Base-by-base conservation (phyloP, 2,888 invertebrate genomes). In the Megaustenia siamemsis region DNA sequence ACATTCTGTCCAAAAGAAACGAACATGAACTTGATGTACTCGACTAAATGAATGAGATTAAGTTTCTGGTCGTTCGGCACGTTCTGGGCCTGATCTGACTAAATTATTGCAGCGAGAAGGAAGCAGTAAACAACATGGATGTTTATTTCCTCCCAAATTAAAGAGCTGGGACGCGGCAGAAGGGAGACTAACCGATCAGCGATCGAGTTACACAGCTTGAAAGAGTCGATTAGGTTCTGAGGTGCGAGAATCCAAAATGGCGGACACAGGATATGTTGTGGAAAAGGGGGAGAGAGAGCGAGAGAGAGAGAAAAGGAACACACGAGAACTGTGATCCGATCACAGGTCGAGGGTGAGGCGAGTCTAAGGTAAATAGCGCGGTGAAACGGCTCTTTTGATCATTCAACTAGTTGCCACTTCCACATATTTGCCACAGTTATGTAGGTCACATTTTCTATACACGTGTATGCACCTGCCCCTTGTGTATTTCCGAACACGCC, bases 201-300 rank as follows among this genome's bases (percentile, higher is more conserved):
- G 40, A 60, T 79, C 66, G 8, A 6, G 43, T 79, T 66, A 45
- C 79, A 24, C 4, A 38, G 18, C n/a, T 5, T 60, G 21, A 32
- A 77, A 77, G 56, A 43, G 3, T 60, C 10, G 2, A 60, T 43
- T 40, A 60, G 66, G 56, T 56, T 77, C 49, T 15, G 6, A 79
- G 79, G 79, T 79, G 79, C 38, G 32, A 66, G 66, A 79, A 66
- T 79, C 79, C 43, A 63, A 63, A 60, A 63, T 66, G 43, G 79
- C 79, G 66, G 40, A 28, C 68, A 38, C 12, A n/a, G n/a, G n/a
- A n/a, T n/a, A n/a, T n/a, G n/a, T n/a, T n/a, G n/a, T n/a, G 24
- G 53, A n/a, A 45, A 79, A 63, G 43, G 38, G 8, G 63, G 40
- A 56, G 63, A 56, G 40, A 40, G n/a, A n/a, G n/a, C 63, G 66